Percentiles rank a stretch among this genome's conserved stretches.
phyloP scores from a whole-genome alignment of 1,140 invertebrate genomes.

The Bilobella aurantiaca region DNA sequence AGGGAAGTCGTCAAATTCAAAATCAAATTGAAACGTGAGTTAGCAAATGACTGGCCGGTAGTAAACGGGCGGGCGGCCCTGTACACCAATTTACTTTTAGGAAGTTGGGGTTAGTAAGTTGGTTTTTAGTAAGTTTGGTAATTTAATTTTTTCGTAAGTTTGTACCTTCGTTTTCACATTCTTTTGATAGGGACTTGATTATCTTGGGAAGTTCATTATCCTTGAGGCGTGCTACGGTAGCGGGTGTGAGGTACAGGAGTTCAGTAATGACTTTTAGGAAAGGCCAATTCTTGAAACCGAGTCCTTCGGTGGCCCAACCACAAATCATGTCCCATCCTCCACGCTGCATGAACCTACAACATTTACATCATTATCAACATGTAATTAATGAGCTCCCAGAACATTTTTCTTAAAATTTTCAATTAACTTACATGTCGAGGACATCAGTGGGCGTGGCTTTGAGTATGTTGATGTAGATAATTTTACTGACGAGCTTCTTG shows the following conservation, averaged over 20 bases:
- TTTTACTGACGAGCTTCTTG: conserved; percentile 88
- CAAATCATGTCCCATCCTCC: conserved; percentile 83
- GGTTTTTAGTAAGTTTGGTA: neutral
- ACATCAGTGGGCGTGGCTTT: conserved; percentile 74
- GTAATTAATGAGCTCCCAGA: too few species aligned
- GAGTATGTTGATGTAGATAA: conserved; percentile 87
- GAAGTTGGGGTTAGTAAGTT: too few species aligned
- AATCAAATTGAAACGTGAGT: too few species aligned
- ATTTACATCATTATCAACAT: too few species aligned
- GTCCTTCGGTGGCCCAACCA: conserved; percentile 75
- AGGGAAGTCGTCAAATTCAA: too few species aligned
- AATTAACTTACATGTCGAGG: conserved; percentile 57
- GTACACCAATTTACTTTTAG: too few species aligned
- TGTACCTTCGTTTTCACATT: conserved; percentile 63
- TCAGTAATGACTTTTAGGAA: conserved; percentile 74
- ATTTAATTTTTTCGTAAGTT: neutral
- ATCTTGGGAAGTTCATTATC: conserved; percentile 82
- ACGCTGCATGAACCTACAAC: conserved; percentile 73
- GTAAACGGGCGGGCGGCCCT: too few species aligned
- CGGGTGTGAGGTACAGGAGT: conserved; percentile 69
- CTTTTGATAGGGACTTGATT: conserved; percentile 76
- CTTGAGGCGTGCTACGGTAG: conserved; percentile 77
- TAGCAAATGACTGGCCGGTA: too few species aligned
- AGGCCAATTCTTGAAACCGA: conserved; percentile 68
- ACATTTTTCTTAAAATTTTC: too few species aligned